phyloP scores from a whole-genome alignment of 2,888 invertebrate species.

The Ormia ochracea region DNA sequence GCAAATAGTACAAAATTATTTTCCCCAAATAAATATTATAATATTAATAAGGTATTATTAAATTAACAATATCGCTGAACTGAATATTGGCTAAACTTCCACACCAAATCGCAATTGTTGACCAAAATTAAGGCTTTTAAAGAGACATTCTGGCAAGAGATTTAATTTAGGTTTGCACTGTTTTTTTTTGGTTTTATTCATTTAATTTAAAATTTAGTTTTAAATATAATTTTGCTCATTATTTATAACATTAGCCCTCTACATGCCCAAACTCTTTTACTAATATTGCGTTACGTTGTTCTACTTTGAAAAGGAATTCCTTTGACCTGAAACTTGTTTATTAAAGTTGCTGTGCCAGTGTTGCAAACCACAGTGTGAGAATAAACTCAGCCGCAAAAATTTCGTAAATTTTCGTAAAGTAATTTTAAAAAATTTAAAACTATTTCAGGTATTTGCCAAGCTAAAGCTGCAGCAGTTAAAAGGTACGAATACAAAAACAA shows the following conservation, averaged over 20 bases:
- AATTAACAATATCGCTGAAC: too few species aligned
- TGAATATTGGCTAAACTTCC: too few species aligned
- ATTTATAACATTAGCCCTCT: constrained; percentile 1
- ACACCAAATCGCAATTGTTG: too few species aligned
- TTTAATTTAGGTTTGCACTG: too few species aligned
- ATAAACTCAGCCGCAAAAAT: constrained; percentile 55
- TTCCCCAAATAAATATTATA: too few species aligned
- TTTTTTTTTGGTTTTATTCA: too few species aligned
- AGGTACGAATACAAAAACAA: not conserved
- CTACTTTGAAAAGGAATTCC: constrained; percentile 7
- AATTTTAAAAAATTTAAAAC: constrained; percentile 41
- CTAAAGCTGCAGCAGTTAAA: not conserved
- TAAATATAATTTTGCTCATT: not conserved
- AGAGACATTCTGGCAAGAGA: too few species aligned
- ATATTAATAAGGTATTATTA: too few species aligned
- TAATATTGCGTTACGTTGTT: constrained; percentile 20
- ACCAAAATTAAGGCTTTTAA: too few species aligned
- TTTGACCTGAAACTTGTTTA: constrained; percentile 2
- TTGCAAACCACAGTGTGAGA: constrained; percentile 55
- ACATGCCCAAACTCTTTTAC: not conserved
- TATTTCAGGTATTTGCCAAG: constrained; percentile 55
- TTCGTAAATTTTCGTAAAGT: not conserved
- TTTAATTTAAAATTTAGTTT: not conserved
- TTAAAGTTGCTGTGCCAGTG: not conserved
- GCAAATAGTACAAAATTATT: too few species aligned